Percentiles rank a stretch among this genome's conserved stretches.
Evolutionary conservation across 2,888 invertebrate species (phyloP).

Genomic region (Athalia cordata): DNA sequence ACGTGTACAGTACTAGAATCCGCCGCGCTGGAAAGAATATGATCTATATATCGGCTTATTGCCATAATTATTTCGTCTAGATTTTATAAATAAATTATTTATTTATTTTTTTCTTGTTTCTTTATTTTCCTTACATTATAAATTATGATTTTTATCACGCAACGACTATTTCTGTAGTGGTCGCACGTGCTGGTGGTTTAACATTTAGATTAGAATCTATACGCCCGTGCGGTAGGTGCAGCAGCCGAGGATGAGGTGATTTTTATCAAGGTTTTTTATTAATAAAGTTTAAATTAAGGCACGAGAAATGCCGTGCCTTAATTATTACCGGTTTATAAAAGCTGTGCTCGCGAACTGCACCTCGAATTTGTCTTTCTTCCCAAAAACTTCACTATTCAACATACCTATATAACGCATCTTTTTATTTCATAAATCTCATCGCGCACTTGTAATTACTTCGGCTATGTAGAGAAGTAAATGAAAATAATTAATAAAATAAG

Average conservation of each 20-base stretch:
- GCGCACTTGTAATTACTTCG: neutral
- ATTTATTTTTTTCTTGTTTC: neutral
- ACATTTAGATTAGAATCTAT: slow-evolving; percentile 48
- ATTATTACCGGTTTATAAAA: slow-evolving; percentile 51
- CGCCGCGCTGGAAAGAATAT: neutral
- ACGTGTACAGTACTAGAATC: neutral
- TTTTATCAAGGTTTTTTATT: slow-evolving; percentile 53
- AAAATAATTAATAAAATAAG: too few relatives aligned
- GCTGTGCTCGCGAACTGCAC: slow-evolving; percentile 27
- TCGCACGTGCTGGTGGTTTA: slow-evolving; percentile 46
- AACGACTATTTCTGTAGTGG: slow-evolving; percentile 36
- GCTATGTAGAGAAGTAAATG: too few relatives aligned
- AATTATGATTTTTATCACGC: slow-evolving; percentile 38
- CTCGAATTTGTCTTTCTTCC: slow-evolving; percentile 38
- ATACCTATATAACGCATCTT: slow-evolving; percentile 16
- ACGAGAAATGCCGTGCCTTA: slow-evolving; percentile 54
- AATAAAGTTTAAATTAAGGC: slow-evolving; percentile 60
- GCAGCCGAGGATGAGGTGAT: slow-evolving; percentile 40
- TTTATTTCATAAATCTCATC: neutral
- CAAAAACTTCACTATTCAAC: slow-evolving; percentile 13
- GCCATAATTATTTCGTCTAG: neutral
- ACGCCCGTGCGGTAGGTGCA: slow-evolving; percentile 8
- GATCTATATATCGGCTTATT: neutral
- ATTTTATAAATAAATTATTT: neutral
- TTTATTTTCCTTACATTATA: slow-evolving; percentile 2